A percentile compares a stretch with the other conserved stretches of the same genome.
These are phyloP conservation scores for Megatriorchis doriae DNA, from an alignment of 2,113 vertebrate genomes.

Conservation along the genomic window DNA sequence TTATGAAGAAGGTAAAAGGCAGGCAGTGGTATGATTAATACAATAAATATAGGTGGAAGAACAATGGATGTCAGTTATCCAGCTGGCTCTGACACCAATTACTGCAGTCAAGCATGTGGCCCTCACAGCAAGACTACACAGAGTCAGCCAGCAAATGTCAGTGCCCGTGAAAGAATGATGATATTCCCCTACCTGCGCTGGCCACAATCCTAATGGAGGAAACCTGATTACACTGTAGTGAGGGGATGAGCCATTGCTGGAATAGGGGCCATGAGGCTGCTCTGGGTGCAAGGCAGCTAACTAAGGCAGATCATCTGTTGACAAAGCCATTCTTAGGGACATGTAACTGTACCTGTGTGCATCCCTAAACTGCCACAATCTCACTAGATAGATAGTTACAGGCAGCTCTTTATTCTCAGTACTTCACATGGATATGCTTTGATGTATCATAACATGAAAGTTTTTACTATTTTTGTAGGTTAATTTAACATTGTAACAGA, in stretches of 20 bases:
- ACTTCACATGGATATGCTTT: neutral
- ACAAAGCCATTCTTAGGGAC: neutral
- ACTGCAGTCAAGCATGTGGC: rapidly evolving
- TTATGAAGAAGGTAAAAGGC: neutral
- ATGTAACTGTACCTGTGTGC: rapidly evolving
- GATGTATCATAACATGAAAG: neutral
- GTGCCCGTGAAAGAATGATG: rapidly evolving
- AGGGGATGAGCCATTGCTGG: neutral
- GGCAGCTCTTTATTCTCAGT: neutral
- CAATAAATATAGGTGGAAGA: neutral
- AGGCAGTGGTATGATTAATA: neutral
- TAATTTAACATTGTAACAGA: neutral
- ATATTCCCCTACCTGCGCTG: no score
- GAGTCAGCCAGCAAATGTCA: neutral
- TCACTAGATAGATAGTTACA: neutral
- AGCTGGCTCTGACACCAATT: neutral
- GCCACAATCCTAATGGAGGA: neutral
- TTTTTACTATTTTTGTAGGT: neutral
- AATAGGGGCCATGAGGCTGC: neutral
- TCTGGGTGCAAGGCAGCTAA: neutral
- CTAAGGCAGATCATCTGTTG: neutral
- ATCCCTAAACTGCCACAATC: neutral
- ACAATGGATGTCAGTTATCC: neutral
- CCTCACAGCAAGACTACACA: neutral
- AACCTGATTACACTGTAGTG: rapidly evolving